Conservation (phyloP, 2,113 vertebrate genomes). For the Puntigrus tetrazona region DNA sequence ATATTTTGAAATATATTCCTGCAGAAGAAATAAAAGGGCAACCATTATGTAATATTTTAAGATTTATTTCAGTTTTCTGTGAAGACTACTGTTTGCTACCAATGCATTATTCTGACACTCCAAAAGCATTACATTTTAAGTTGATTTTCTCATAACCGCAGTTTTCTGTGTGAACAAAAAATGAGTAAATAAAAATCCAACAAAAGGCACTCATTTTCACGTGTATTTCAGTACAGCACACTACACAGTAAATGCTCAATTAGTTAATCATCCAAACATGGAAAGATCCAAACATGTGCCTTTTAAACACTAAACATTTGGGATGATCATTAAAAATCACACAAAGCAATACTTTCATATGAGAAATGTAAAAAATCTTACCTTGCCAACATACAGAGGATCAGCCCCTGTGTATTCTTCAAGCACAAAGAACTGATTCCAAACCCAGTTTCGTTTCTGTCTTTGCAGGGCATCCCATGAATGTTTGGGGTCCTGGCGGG, state of each 20-base stretch:
- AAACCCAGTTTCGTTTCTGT: slow-evolving; percentile 97
- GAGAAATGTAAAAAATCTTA: slow-evolving; percentile 68
- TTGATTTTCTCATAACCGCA: not conserved
- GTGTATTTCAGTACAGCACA: not conserved
- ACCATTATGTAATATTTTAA: not conserved
- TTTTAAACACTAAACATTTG: not conserved
- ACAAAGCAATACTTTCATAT: not conserved
- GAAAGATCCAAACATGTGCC: not conserved
- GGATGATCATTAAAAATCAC: not conserved
- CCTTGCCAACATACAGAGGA: slow-evolving; percentile 97
- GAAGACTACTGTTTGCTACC: not conserved
- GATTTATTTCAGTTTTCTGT: not conserved
- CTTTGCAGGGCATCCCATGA: slow-evolving; percentile 75
- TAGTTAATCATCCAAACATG: not conserved
- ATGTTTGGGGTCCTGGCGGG: slow-evolving; percentile 64
- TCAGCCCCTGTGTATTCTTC: slow-evolving; percentile 96
- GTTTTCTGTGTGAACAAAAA: not conserved
- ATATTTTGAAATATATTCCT: not conserved
- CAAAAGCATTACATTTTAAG: not conserved
- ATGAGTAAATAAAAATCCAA: too few species aligned
- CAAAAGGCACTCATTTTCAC: not conserved
- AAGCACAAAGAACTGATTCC: slow-evolving; percentile 99
- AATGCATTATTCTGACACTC: not conserved
- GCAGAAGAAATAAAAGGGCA: not conserved
- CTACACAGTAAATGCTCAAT: not conserved